A percentile compares a stretch with the other conserved stretches of the same genome.
Conservation (phyloP, 2,113 vertebrate genomes). For the Ariopsis seemanni region DNA sequence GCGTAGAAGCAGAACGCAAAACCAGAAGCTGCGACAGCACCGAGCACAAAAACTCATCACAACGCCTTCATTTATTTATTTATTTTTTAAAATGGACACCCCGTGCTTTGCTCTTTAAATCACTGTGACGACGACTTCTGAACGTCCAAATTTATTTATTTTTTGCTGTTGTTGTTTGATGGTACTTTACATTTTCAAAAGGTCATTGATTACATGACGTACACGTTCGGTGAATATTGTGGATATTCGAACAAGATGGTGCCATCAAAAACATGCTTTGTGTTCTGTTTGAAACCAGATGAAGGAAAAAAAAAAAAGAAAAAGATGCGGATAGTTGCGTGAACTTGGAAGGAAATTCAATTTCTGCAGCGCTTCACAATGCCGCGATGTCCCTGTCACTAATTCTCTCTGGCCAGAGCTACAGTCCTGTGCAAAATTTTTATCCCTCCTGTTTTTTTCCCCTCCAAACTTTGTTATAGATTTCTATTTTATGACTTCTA, state of each 20-base stretch:
- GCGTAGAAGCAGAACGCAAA: neutral
- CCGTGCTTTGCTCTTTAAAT: neutral
- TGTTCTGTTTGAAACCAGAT: neutral
- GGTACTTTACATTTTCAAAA: neutral
- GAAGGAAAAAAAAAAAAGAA: neutral
- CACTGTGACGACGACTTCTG: neutral
- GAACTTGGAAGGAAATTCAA: neutral
- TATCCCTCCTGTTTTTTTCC: no score
- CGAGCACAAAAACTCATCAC: slow-evolving; percentile 7
- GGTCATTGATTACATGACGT: neutral
- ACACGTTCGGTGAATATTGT: neutral
- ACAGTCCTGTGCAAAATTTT: no score
- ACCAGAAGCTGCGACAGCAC: neutral
- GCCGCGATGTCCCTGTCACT: no score
- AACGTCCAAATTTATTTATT: neutral
- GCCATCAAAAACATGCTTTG: neutral
- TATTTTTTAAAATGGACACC: neutral
- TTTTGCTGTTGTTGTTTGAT: neutral
- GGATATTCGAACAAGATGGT: neutral
- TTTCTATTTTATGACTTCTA: no score
- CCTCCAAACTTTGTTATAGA: no score
- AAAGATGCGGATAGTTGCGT: neutral
- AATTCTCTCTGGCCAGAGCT: no score
- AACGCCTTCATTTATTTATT: neutral
- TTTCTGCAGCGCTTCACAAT: neutral